Evolutionary conservation across 2,797 vertebrate genomes (phyloP), one percentile per base, ranked within the genome.

Genomic region (Acanthopagrus latus): DNA sequence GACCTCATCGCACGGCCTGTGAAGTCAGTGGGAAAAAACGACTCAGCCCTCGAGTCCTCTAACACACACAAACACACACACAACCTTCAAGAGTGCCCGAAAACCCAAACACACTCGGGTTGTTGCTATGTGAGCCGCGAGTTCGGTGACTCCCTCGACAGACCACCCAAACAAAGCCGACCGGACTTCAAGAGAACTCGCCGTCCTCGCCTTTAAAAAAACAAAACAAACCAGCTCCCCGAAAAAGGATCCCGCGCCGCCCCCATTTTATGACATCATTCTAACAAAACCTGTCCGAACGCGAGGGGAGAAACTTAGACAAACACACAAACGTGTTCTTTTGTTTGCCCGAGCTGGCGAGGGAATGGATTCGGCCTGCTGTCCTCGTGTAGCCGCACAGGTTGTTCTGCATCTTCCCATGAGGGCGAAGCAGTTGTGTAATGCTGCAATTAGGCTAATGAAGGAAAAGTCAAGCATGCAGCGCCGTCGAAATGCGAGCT

Each of bases 101-200:
- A 88, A 88, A 88, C 87, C 90, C 89, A 93, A 92, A 93, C 89
- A 88, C 57, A 64, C 43, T 14, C 60, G 76, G 46, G 67, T 51
- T 86, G 76, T 89, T 88, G 90, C 84, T 73, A 82, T 55, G 84
- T 64, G 77, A 51, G 23, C 72, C 57, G 73, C 23, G 56, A 74
- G 70, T 63, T 71, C 16, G 54, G 75, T 25, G 84, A 84, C 84
- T 91, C 73, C 81, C 75, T 64, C 55, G 84, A 65, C 78, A 59
- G 89, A 89, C 86, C 87, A 82, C 90, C 89, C 91, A 91, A 93
- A 90, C 89, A 92, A 89, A 84, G 38, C 62, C 14, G 50, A 76
- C 50, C 20, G 48, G 79, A 85, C 81, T 84, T 76, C 60, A 73
- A 38, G 33, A 80, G 73, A 76, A 86, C 73, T 56, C 25, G 46